Percentiles rank a stretch among this genome's conserved stretches.
Evolutionary conservation across 2,797 vertebrate genomes (phyloP).

Genomic region (Sparidentex hasta): DNA sequence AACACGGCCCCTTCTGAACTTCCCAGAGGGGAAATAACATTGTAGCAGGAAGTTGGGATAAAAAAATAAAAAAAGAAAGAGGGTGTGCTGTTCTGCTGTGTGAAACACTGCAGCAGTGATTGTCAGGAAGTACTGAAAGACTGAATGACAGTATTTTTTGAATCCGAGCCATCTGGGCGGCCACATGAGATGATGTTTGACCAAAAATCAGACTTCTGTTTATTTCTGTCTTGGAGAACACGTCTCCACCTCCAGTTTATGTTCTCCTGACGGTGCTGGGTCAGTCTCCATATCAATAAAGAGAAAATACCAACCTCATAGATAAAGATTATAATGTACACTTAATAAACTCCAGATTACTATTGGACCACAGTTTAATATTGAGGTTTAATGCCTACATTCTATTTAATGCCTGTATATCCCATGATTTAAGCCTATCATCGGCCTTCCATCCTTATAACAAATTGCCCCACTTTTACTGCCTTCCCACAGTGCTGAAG

Average conservation of each 20-base stretch:
- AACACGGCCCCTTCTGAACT: constrained; percentile 31
- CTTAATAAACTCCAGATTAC: background rate
- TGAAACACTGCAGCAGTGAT: constrained; percentile 3
- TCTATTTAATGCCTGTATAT: constrained; percentile 42
- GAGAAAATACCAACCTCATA: background rate
- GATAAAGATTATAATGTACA: constrained; percentile 1
- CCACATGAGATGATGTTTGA: constrained; percentile 1
- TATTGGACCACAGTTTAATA: background rate
- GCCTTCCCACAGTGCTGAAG: constrained; percentile 51
- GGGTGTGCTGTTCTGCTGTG: constrained; percentile 13
- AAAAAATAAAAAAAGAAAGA: background rate
- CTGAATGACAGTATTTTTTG: constrained; percentile 12
- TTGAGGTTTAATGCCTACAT: constrained; percentile 30
- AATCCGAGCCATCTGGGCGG: constrained; percentile 11
- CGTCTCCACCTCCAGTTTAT: constrained; percentile 2
- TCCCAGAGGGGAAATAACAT: constrained; percentile 23
- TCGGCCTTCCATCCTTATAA: constrained; percentile 56
- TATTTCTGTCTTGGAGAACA: constrained; percentile 19
- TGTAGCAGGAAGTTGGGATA: constrained; percentile 23
- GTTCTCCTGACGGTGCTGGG: background rate
- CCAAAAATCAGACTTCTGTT: background rate
- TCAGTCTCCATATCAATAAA: constrained; percentile 8
- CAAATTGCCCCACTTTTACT: constrained; percentile 68
- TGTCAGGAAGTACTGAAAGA: constrained; percentile 16
- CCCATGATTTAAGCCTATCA: constrained; percentile 58